phyloP scores from a whole-genome alignment of 1,140 invertebrate species.

The Phocides pigmalion region DNA sequence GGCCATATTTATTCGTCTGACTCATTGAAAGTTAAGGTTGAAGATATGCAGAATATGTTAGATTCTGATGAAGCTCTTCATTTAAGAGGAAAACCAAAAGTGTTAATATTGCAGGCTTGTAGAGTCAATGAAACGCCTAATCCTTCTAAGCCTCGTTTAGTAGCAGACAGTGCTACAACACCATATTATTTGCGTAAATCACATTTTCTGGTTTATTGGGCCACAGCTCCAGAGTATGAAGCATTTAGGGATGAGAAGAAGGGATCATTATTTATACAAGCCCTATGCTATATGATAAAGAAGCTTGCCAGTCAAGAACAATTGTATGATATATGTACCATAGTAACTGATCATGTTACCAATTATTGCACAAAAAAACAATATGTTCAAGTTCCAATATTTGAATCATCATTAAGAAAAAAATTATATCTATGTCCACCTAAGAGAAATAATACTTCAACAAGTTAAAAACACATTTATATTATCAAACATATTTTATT shows the following conservation, averaged over 20 bases:
- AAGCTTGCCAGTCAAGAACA: constrained; percentile 53
- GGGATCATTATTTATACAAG: constrained; percentile 73
- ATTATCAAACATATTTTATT: no score
- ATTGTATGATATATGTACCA: constrained; percentile 68
- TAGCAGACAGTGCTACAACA: constrained; percentile 55
- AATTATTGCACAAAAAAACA: constrained; percentile 50
- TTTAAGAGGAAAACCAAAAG: constrained; percentile 64
- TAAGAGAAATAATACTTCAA: no score
- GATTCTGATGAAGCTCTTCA: constrained; percentile 61
- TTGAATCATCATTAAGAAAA: constrained; percentile 64
- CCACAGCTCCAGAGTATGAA: constrained; percentile 70
- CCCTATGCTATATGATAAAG: constrained; percentile 55
- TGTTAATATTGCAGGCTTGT: constrained; percentile 76
- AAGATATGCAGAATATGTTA: constrained; percentile 65
- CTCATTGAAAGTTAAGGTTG: constrained; percentile 69
- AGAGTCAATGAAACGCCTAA: constrained; percentile 55
- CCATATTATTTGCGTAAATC: constrained; percentile 57
- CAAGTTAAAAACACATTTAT: no score
- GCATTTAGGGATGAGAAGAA: constrained; percentile 60
- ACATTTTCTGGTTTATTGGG: constrained; percentile 73
- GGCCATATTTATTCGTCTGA: constrained; percentile 75
- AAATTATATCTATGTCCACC: constrained; percentile 56
- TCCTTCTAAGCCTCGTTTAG: constrained; percentile 35
- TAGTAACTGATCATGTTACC: constrained; percentile 59
- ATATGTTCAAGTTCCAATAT: constrained; percentile 63